These are phyloP conservation scores for Ostrea denselamellosa DNA, from an alignment of 1,140 invertebrate genomes.

Conservation along the genomic window DNA sequence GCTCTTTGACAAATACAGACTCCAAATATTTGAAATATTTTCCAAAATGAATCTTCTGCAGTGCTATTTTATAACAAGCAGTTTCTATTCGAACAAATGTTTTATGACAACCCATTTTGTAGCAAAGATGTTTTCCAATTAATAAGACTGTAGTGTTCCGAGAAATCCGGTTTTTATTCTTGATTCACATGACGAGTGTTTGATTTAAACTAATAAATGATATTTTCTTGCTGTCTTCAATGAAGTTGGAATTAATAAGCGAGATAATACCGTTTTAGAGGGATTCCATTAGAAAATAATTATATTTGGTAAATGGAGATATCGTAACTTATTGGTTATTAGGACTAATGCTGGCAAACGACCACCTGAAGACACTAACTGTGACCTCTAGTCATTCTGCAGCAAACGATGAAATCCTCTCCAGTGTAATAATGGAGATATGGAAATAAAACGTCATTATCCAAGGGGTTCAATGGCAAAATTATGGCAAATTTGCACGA, in stretches of 20 bases:
- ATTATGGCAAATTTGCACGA: conserved; percentile 17
- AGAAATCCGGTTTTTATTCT: conserved; percentile 32
- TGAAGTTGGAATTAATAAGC: conserved; percentile 25
- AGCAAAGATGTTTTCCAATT: background rate
- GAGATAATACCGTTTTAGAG: conserved; percentile 26
- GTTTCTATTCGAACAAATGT: too few species aligned
- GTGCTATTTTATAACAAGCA: too few species aligned
- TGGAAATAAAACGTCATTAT: conserved; percentile 36
- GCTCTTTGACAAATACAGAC: too few species aligned
- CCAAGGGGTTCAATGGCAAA: conserved; percentile 8
- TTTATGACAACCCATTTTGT: background rate
- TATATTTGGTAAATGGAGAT: conserved; percentile 25
- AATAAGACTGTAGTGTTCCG: background rate
- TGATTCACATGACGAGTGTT: conserved; percentile 35
- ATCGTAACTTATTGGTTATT: conserved; percentile 33
- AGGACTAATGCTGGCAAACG: conserved; percentile 9
- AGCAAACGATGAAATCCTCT: conserved; percentile 21
- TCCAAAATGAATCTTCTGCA: too few species aligned
- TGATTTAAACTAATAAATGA: conserved; percentile 40
- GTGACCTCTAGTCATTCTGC: background rate
- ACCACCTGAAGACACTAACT: conserved; percentile 13
- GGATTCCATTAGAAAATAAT: conserved; percentile 30
- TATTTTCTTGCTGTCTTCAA: conserved; percentile 16
- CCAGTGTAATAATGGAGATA: background rate
- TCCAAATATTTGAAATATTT: too few species aligned